phyloP scores from a whole-genome alignment of 2,113 vertebrate genomes.

The Anoplopoma fimbria region DNA sequence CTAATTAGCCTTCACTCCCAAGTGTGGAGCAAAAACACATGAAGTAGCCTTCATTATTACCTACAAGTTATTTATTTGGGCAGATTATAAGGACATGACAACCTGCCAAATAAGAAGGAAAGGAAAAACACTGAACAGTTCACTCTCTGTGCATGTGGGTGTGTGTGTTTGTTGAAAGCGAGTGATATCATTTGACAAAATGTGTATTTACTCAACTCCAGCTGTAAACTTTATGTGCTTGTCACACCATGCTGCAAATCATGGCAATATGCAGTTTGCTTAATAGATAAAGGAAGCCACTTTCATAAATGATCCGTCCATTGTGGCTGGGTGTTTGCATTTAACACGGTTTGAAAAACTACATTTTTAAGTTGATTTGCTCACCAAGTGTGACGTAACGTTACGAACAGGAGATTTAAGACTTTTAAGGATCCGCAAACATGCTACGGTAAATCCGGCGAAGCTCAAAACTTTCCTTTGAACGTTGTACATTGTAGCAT shows the following conservation, averaged over 20 bases:
- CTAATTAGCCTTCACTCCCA: slow-evolving; percentile 47
- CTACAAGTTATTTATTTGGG: slow-evolving; percentile 45
- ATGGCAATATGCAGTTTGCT: neutral
- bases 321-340: neutral
- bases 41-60: slow-evolving; percentile 33
- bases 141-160: neutral
- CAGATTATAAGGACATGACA: slow-evolving; percentile 6
- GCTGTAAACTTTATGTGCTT: neutral
- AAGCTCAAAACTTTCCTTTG: neutral
- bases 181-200: slow-evolving; percentile 9
- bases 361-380: neutral
- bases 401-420: neutral
- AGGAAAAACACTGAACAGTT: slow-evolving; percentile 7
- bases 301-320: neutral
- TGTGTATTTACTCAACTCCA: slow-evolving; percentile 3
- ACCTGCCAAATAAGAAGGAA: slow-evolving; percentile 43
- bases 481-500: neutral
- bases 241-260: neutral
- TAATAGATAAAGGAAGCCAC: neutral
- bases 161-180: slow-evolving; percentile 9
- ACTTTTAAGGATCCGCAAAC: rapidly evolving
- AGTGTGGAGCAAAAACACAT: slow-evolving; percentile 20
- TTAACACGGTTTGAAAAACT: neutral
- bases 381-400: neutral
- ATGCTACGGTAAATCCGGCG: neutral